Percentiles rank a stretch among this genome's conserved stretches.
phyloP scores from a whole-genome alignment of 2,113 vertebrate genomes.

The Aviceda subcristata region DNA sequence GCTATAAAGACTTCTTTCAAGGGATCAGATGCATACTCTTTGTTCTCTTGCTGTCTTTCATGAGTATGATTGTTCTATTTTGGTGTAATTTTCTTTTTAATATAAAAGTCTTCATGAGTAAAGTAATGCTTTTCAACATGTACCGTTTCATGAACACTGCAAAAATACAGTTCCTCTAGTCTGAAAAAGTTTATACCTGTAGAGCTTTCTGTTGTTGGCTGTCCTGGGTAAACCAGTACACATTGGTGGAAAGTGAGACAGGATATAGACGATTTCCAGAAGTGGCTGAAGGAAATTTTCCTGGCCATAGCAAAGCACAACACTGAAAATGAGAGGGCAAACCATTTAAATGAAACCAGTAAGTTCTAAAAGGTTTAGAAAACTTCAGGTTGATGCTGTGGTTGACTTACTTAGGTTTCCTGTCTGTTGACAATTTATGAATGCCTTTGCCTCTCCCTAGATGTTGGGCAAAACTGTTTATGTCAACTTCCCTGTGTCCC shows the following conservation, averaged over 20 bases:
- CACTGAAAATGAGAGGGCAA: background rate
- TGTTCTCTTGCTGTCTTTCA: background rate
- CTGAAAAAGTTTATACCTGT: background rate
- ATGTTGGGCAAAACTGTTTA: slow-evolving; percentile 4
- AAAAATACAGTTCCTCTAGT: background rate
- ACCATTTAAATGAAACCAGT: background rate
- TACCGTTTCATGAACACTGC: background rate
- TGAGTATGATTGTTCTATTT: background rate
- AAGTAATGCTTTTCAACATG: background rate
- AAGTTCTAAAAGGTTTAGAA: background rate
- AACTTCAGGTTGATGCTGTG: background rate
- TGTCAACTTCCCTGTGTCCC: background rate
- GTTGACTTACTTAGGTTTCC: background rate
- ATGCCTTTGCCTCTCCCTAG: slow-evolving; percentile 2
- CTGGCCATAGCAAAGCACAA: background rate
- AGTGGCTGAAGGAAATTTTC: background rate
- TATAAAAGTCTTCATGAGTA: background rate
- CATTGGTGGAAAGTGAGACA: background rate
- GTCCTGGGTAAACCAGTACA: background rate
- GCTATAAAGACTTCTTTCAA: background rate
- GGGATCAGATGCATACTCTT: background rate
- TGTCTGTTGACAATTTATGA: slow-evolving; percentile 32
- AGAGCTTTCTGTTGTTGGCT: background rate
- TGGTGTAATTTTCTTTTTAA: background rate
- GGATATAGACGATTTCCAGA: background rate